Conservation (phyloP, 2,888 invertebrate species). For the Cotesia congregata region DNA sequence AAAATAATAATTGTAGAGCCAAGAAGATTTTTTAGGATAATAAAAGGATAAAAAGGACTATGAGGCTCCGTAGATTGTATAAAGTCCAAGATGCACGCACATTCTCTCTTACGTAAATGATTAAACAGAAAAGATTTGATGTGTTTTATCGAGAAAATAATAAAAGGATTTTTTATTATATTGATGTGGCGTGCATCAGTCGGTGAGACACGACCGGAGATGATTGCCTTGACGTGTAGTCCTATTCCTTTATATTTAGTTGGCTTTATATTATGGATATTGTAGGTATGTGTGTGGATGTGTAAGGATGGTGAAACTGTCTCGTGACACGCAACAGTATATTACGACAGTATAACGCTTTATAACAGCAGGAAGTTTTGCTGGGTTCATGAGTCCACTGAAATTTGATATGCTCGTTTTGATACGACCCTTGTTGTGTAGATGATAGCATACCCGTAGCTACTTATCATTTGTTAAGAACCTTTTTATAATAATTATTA, state of each 20-base stretch:
- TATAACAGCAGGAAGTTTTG: constrained; percentile 8
- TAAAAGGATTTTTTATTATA: constrained; percentile 41
- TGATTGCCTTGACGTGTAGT: constrained; percentile 45
- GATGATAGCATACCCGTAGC: neutral
- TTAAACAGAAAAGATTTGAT: constrained; percentile 13
- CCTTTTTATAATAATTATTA: neutral
- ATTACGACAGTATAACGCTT: constrained; percentile 28
- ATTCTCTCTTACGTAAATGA: constrained; percentile 47
- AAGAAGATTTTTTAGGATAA: constrained; percentile 35
- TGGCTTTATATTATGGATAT: neutral
- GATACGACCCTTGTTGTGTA: neutral
- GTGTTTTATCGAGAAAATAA: constrained; percentile 34
- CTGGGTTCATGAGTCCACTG: neutral
- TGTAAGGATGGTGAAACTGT: constrained; percentile 42
- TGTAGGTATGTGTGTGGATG: neutral
- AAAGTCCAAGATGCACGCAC: constrained; percentile 27
- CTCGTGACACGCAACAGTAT: constrained; percentile 50
- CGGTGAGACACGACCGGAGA: constrained; percentile 23
- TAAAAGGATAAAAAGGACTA: constrained; percentile 34
- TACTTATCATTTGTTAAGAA: neutral
- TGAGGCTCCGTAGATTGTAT: neutral
- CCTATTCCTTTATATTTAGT: neutral
- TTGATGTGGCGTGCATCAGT: constrained; percentile 48
- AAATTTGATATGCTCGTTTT: constrained; percentile 18
- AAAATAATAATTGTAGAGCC: constrained; percentile 43